Evolutionary conservation across 2,888 invertebrate genomes (phyloP).

Genomic region (Watsonalla binaria): DNA sequence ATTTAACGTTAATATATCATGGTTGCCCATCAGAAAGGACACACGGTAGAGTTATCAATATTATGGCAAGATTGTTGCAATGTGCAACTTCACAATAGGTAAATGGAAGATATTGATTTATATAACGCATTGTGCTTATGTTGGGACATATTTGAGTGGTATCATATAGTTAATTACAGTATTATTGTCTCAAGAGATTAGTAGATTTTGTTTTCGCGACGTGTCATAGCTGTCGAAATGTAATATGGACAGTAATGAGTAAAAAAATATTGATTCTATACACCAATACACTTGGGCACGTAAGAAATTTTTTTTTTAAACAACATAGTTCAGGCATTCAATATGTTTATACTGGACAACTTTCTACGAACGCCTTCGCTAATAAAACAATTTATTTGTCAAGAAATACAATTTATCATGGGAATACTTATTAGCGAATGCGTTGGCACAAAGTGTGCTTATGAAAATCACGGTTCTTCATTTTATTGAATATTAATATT

Average conservation of each 20-base stretch:
- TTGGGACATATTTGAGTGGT: background rate
- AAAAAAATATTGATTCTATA: no score
- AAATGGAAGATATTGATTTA: constrained; percentile 32
- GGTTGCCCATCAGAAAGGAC: background rate
- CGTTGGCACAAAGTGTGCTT: constrained; percentile 3
- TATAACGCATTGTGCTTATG: background rate
- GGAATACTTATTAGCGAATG: constrained; percentile 5
- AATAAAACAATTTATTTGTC: background rate
- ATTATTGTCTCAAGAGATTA: no score
- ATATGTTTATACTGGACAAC: no score
- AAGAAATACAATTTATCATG: background rate
- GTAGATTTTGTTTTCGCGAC: no score
- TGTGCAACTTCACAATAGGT: constrained; percentile 12
- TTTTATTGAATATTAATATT: no score
- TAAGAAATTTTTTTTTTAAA: no score
- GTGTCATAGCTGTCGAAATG: no score
- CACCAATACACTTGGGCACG: no score
- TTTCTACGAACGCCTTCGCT: background rate
- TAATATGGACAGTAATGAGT: no score
- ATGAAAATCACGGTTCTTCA: no score
- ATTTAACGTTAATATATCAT: background rate
- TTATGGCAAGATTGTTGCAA: constrained; percentile 19
- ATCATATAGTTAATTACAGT: background rate
- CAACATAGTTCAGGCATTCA: no score
- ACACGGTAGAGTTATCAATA: background rate